Evolutionary conservation across 2,113 vertebrate species (phyloP).

Genomic region (Anoplopoma fimbria): DNA sequence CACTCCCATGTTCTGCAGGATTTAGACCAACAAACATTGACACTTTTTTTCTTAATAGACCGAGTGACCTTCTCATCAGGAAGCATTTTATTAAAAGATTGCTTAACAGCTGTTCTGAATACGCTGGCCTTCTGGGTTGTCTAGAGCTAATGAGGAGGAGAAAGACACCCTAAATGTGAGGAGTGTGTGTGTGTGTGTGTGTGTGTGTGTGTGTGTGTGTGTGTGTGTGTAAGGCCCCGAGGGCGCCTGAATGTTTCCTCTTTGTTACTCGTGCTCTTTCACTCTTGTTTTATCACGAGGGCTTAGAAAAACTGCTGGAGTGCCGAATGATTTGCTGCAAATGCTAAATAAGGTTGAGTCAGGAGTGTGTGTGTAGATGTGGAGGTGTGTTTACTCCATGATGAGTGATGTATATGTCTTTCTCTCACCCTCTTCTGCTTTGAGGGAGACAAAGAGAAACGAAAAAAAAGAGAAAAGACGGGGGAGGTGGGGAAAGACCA

Average conservation of each 20-base stretch:
- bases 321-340: conserved; percentile 47
- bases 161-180: conserved; percentile 49
- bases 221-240: conserved; percentile 26
- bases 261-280: conserved; percentile 39
- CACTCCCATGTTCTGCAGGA: conserved; percentile 22
- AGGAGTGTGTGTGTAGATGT: conserved; percentile 15
- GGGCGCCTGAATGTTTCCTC: conserved; percentile 43
- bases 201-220: conserved; percentile 20
- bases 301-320: conserved; percentile 5
- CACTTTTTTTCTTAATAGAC: conserved; percentile 41
- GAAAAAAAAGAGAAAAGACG: neutral
- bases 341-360: conserved; percentile 36
- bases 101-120: conserved; percentile 61
- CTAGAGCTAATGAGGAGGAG: conserved; percentile 65
- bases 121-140: conserved; percentile 62
- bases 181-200: conserved; percentile 20
- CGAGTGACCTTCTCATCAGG: conserved; percentile 62
- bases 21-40: conserved; percentile 30
- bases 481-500: neutral
- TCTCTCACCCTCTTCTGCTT: conserved; percentile 2
- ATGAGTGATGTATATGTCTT: conserved; percentile 52
- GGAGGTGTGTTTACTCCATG: conserved; percentile 19
- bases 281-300: conserved; percentile 24
- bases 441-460: conserved; percentile 16
- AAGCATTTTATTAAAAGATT: conserved; percentile 55